These are phyloP conservation scores for Protonemura montana DNA, from an alignment of 2,888 invertebrate species.

Conservation along the genomic window DNA sequence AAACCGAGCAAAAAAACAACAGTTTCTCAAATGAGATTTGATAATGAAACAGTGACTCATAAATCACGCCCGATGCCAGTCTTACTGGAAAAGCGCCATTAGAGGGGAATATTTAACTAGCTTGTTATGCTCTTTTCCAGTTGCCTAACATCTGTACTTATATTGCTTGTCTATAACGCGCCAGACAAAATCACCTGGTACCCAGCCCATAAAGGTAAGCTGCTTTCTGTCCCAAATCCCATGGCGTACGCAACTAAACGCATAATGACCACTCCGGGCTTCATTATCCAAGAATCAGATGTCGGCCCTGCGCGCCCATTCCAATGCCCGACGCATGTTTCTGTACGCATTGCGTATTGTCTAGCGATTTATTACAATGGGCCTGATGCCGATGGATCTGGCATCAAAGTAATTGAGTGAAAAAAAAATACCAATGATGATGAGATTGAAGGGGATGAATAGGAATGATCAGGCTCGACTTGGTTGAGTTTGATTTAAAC, in stretches of 20 bases:
- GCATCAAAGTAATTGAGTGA: not conserved
- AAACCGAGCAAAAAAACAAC: no score
- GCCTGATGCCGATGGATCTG: not conserved
- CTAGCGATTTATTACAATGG: conserved; percentile 24
- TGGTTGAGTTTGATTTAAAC: not conserved
- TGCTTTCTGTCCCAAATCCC: not conserved
- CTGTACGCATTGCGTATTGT: conserved; percentile 7
- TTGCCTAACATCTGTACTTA: conserved; percentile 10
- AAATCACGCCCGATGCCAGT: not conserved
- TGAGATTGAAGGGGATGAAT: not conserved
- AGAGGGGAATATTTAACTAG: not conserved
- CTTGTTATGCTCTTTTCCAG: not conserved
- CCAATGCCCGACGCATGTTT: not conserved
- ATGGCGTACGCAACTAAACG: not conserved
- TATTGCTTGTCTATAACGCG: not conserved
- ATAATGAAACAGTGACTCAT: not conserved
- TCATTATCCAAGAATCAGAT: conserved; percentile 28
- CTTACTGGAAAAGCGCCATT: not conserved
- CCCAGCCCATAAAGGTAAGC: not conserved
- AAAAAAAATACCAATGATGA: not conserved
- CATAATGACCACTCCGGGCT: conserved; percentile 23
- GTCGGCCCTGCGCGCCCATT: not conserved
- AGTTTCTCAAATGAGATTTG: not conserved
- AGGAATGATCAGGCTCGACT: not conserved
- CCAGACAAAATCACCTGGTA: conserved; percentile 16